phyloP scores from a whole-genome alignment of 2,888 invertebrate genomes.

The Mesorhabditis belari region DNA sequence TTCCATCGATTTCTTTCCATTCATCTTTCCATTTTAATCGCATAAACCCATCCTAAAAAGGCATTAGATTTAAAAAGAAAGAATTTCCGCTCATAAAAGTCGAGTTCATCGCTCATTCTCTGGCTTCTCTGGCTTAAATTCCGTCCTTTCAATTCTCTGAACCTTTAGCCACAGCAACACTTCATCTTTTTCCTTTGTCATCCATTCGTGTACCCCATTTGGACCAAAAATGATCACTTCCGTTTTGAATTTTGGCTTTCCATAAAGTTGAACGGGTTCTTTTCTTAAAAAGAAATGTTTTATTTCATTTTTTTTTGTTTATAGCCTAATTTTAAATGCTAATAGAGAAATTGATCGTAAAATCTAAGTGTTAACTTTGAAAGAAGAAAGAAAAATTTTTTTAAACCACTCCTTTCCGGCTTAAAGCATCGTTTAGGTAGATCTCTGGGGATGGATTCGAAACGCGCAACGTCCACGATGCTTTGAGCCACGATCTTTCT shows the following conservation, averaged over 20 bases:
- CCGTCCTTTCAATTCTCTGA: too few species aligned
- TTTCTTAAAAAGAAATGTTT: constrained; percentile 12
- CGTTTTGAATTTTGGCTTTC: constrained; percentile 28
- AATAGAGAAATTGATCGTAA: not conserved
- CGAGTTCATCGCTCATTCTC: too few species aligned
- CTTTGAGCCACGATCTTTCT: not conserved
- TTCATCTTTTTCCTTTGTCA: too few species aligned
- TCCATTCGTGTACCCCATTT: too few species aligned
- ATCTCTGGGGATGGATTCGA: too few species aligned
- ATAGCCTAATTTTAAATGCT: not conserved
- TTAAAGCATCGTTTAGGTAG: too few species aligned
- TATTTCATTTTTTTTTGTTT: not conserved
- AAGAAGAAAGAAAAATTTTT: not conserved
- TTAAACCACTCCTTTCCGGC: too few species aligned
- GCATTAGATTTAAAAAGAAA: not conserved
- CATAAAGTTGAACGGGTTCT: constrained; percentile 34
- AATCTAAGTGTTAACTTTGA: not conserved
- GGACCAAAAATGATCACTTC: constrained; percentile 31
- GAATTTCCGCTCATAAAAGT: too few species aligned
- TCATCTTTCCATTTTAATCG: not conserved
- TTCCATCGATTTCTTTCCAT: not conserved
- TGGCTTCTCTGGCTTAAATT: too few species aligned
- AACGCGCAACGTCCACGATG: not conserved
- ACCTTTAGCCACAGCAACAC: too few species aligned
- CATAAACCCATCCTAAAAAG: not conserved